These are phyloP conservation scores for Diogma glabrata DNA, from an alignment of 2,888 invertebrate species.

Conservation along the genomic window DNA sequence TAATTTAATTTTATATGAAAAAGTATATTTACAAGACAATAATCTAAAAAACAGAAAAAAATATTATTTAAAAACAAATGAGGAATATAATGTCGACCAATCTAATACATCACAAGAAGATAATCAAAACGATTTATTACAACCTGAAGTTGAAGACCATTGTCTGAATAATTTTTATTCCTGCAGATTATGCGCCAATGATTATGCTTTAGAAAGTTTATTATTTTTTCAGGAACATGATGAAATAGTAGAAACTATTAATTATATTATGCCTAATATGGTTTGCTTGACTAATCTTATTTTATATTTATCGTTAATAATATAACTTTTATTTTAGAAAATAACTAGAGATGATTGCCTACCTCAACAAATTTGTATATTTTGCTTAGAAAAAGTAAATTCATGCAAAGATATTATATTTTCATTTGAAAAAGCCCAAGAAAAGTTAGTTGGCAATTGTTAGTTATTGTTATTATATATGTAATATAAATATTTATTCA, in stretches of 20 bases:
- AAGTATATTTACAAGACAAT: neutral
- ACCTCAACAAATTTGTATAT: slow-evolving; percentile 18
- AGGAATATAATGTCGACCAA: neutral
- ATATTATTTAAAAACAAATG: neutral
- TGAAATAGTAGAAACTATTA: neutral
- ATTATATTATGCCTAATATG: slow-evolving; percentile 4
- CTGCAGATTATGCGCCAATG: slow-evolving; percentile 14
- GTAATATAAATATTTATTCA: too few species aligned
- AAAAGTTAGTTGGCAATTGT: slow-evolving; percentile 3
- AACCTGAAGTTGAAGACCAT: neutral
- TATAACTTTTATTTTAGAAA: slow-evolving; percentile 14
- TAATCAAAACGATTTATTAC: neutral
- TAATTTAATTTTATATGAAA: too few species aligned
- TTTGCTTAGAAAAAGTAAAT: slow-evolving; percentile 18
- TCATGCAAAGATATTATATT: slow-evolving; percentile 17
- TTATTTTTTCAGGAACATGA: slow-evolving; percentile 11
- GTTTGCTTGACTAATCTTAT: neutral
- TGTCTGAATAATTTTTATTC: neutral
- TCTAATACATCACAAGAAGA: neutral
- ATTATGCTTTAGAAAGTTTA: slow-evolving; percentile 7
- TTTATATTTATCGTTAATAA: neutral
- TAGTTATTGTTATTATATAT: neutral
- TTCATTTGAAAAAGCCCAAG: slow-evolving; percentile 19
- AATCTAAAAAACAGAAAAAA: neutral
- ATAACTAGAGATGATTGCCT: slow-evolving; percentile 17